phyloP scores from a whole-genome alignment of 2,797 vertebrate species.

The Phalanger gymnotis region DNA sequence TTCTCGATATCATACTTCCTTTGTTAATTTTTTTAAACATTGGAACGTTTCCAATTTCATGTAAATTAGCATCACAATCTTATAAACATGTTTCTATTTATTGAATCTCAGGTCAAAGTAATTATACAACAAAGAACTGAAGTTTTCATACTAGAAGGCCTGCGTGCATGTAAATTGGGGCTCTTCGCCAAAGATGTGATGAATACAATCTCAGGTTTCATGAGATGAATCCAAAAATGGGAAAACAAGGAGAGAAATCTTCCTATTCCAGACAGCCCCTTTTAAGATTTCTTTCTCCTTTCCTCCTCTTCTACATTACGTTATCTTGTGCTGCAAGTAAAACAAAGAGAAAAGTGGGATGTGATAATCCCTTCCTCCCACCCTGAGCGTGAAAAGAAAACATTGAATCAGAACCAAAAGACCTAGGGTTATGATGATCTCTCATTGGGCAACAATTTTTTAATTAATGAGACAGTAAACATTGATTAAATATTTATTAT shows the following conservation, averaged over 20 bases:
- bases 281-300: conserved; percentile 37
- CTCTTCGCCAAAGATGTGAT: conserved; percentile 65
- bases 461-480: background rate
- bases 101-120: conserved; percentile 77
- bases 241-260: conserved; percentile 59
- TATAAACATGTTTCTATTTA: conserved; percentile 80
- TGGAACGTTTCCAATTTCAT: conserved; percentile 70
- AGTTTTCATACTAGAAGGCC: conserved; percentile 76
- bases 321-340: conserved; percentile 42
- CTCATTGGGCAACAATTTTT: background rate
- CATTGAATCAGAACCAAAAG: background rate
- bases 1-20: conserved; percentile 59
- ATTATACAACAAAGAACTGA: conserved; percentile 81
- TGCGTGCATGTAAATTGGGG: conserved; percentile 71
- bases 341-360: conserved; percentile 5
- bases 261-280: conserved; percentile 43
- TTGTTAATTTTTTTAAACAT: conserved; percentile 70
- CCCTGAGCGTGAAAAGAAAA: background rate
- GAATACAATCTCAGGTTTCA: conserved; percentile 70
- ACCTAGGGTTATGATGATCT: background rate
- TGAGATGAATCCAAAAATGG: conserved; percentile 69
- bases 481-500: background rate
- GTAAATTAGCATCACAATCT: conserved; percentile 75
- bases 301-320: conserved; percentile 28
- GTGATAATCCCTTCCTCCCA: background rate